Evolutionary conservation across 2,113 vertebrate genomes (phyloP).

Genomic region (Nycticorax nycticorax): DNA sequence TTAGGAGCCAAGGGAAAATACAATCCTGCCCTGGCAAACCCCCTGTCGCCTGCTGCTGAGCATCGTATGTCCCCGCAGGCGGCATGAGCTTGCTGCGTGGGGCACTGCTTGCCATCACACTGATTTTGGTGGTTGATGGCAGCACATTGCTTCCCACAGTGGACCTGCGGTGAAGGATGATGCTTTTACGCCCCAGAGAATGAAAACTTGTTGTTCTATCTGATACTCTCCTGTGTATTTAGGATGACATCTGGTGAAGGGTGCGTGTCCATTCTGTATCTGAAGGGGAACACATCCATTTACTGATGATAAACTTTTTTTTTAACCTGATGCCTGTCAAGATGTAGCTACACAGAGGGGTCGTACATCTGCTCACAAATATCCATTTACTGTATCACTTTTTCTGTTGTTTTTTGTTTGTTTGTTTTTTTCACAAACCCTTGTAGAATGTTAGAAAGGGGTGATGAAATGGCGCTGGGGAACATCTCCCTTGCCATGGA

Average conservation of each 20-base stretch:
- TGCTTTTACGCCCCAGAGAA: not conserved
- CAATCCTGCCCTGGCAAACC: not conserved
- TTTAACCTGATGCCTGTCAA: not conserved
- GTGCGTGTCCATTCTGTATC: not conserved
- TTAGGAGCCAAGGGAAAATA: not conserved
- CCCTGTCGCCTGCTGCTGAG: accelerated
- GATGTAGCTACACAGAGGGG: not conserved
- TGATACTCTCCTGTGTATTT: not conserved
- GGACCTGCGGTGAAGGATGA: not conserved
- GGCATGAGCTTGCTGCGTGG: accelerated
- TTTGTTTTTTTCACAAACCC: not conserved
- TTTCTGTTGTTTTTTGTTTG: too few relatives aligned
- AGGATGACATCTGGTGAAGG: accelerated
- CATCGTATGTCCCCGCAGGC: accelerated
- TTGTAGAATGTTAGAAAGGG: not conserved
- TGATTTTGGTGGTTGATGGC: not conserved
- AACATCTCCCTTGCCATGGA: accelerated
- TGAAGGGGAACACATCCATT: not conserved
- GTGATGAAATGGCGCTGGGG: not conserved
- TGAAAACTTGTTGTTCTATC: not conserved
- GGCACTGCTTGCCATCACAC: not conserved
- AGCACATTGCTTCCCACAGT: not conserved
- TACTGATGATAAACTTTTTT: not conserved
- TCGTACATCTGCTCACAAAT: not conserved
- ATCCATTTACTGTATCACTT: not conserved